Base-by-base conservation (phyloP, 2,113 vertebrate species). In the Rana temporaria region DNA sequence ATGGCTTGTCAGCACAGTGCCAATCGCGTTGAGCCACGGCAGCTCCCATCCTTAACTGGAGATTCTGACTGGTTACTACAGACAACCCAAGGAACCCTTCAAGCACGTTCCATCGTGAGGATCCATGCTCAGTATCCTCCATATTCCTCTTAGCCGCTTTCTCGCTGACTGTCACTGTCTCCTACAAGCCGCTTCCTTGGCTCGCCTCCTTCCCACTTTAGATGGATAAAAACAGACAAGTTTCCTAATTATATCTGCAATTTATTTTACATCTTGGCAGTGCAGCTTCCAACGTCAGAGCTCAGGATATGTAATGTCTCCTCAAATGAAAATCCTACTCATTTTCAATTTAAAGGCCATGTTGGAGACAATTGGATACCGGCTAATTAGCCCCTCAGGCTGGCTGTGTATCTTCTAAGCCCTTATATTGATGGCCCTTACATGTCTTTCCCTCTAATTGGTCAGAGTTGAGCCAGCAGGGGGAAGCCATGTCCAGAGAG, bases 351-450 rank as follows among this genome's bases (percentile, higher is more conserved):
- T 34, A 64, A 63, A 53, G 26, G 26, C 19, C 22, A 19, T 34
- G 20, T 73, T 59, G 22, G 30, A 81, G 79, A 72, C 67, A 72
- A 80, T 48, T 48, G 34, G 56, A 65, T 70, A 34, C 15, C 68
- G 18, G 38, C 52, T 81, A 81, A 81, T 81, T 72, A 81, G 79
- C 68, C 79, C 79, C 68, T 52, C 20, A 64, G 68, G 67, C 59
- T 8, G 19, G 14, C 19, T 62, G 20, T 24, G 38, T 55, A n/a
- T 63, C 56, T 48, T 81, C 67, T 30, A 20, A 62, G 57, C 34
- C 17, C 19, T n/a, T 30, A 22, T 17, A 74, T 42, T 22, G 79
- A 65, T 38, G 59, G 69, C 9, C 24, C 62, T 53, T 30, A 30
- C 22, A 66, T 38, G 7, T 56, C 60, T 74, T 63, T 57, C 9